These are phyloP conservation scores for Corythornis cristatus DNA, from an alignment of 2,113 vertebrate species.

Conservation along the genomic window DNA sequence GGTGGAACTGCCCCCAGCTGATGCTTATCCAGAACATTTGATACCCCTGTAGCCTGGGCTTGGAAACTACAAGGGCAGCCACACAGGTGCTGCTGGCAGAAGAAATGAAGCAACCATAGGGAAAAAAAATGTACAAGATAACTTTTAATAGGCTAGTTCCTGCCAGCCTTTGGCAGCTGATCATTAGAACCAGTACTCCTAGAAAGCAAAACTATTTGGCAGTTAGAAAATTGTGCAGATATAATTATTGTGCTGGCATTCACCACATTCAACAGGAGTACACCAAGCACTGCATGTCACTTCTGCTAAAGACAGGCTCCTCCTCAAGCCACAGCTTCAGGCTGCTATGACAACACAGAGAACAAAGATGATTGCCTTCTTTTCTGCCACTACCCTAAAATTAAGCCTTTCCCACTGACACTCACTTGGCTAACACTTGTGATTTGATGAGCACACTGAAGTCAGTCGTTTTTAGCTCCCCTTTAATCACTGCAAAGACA, in stretches of 20 bases:
- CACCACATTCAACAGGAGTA: neutral
- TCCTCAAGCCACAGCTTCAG: neutral
- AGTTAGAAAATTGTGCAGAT: neutral
- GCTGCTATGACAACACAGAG: neutral
- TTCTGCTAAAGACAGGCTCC: conserved; percentile 18
- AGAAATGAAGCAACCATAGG: neutral
- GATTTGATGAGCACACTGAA: conserved; percentile 88
- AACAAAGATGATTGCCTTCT: conserved; percentile 10
- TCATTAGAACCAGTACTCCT: neutral
- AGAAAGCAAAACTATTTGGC: conserved; percentile 31
- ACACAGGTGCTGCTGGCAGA: conserved; percentile 13
- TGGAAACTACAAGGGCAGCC: neutral
- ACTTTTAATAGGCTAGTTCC: neutral
- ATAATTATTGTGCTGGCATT: conserved; percentile 24
- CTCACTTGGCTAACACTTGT: conserved; percentile 86
- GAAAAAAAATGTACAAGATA: neutral
- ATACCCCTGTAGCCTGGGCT: neutral
- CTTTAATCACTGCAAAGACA: conserved; percentile 83
- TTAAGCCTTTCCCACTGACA: conserved; percentile 45
- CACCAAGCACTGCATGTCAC: neutral
- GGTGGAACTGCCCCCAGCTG: neutral
- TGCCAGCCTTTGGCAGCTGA: conserved; percentile 29
- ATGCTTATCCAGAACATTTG: neutral
- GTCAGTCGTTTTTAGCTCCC: conserved; percentile 87
- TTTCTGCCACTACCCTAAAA: neutral